Base-by-base conservation (phyloP, 53 echinoderm and acorn worm species). In the Holothuria leucospilota region DNA sequence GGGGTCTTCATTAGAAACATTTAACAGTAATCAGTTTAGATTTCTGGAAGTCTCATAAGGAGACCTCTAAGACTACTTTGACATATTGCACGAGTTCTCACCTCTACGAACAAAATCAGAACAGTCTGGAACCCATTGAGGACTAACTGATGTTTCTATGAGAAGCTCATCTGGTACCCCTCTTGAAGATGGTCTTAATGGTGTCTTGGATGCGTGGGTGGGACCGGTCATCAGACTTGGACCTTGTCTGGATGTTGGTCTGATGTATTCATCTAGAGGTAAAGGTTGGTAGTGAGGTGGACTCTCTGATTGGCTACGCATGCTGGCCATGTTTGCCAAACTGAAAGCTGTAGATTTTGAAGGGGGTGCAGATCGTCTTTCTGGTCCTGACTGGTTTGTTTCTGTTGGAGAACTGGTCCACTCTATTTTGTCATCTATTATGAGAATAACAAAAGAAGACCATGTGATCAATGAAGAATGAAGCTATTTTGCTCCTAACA, bases 241-340 rank as follows among this genome's bases (percentile, higher is more conserved):
- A n/a, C 84, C 84, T 28, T 66, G 84, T 46, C 68, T 65, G 66
- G 84, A 83, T 26, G 84, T 83, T 14, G 84, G 89, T 27, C 89
- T 51, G 34, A 94, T 86, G 71, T 94, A 91, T 59, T 94, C 94
- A 58, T 89, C 88, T 40, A 89, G 78, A 14, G 89, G 91, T 64
- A 83, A 64, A 23, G 67, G 84, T 5, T 21, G 65, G 42, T 66
- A 26, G 68, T 83, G 68, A 66, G 84, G 65, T 21, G 84, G 84
- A 49, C 66, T 83, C 51, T 66, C 66, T 21, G 68, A 83, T 24
- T 64, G 84, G 39, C 61, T 80, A 7, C 80, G 52, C 80, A 80
- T 60, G 61, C 59, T 80, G 15, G 80, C 29, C 61, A 80, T 59
- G 80, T 80, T 80, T 16, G 20, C 80, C 58, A 80, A 59, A 61